A percentile compares a stretch with the other conserved stretches of the same genome.
These are phyloP conservation scores for Bradypodion ventrale DNA, from an alignment of 2,797 vertebrate genomes.

Conservation along the genomic window DNA sequence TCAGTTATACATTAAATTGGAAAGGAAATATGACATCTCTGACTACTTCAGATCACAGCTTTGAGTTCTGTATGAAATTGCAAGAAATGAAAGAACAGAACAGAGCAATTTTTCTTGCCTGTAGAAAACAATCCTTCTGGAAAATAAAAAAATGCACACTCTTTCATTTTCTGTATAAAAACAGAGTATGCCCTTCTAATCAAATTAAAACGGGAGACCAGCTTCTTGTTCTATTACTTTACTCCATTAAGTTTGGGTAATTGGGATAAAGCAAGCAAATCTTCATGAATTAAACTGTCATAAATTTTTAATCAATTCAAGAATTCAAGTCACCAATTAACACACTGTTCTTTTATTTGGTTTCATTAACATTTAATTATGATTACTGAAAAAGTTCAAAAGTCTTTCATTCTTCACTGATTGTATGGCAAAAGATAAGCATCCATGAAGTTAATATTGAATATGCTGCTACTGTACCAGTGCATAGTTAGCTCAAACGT, in stretches of 20 bases:
- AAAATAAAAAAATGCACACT: slow-evolving; percentile 27
- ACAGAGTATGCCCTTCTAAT: slow-evolving; percentile 39
- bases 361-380: slow-evolving; percentile 54
- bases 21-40: background rate
- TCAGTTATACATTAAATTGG: background rate
- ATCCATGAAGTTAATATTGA: background rate
- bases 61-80: slow-evolving; percentile 31
- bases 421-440: background rate
- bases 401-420: background rate
- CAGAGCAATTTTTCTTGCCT: background rate
- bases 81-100: background rate
- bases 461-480: background rate
- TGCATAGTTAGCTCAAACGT: too few species aligned
- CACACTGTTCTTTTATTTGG: slow-evolving; percentile 59
- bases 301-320: slow-evolving; percentile 57
- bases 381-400: slow-evolving; percentile 33
- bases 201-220: slow-evolving; percentile 52
- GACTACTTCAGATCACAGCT: background rate
- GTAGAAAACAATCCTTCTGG: slow-evolving; percentile 3
- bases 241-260: slow-evolving; percentile 60
- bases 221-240: slow-evolving; percentile 58
- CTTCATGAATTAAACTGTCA: slow-evolving; percentile 56
- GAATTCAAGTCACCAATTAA: slow-evolving; percentile 51
- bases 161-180: slow-evolving; percentile 34
- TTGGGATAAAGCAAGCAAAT: slow-evolving; percentile 54